phyloP scores from a whole-genome alignment of 2,113 vertebrate genomes.

The Capreolus pygargus region DNA sequence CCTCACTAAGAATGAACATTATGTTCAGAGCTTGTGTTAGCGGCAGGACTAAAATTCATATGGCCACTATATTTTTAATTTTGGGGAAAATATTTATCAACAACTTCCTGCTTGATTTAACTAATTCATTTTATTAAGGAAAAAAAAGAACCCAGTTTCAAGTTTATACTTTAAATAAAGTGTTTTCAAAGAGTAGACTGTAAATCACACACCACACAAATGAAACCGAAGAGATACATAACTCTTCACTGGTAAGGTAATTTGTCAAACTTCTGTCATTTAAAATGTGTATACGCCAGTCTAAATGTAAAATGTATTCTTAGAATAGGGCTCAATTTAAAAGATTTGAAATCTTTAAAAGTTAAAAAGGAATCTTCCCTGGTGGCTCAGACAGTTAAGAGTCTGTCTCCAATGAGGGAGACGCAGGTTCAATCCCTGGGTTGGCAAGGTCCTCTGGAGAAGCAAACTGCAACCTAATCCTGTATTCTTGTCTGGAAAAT shows the following conservation, averaged over 20 bases:
- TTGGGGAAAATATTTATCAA: background rate
- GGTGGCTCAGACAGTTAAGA: background rate
- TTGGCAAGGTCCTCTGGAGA: background rate
- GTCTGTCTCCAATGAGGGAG: background rate
- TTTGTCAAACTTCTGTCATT: conserved; percentile 20
- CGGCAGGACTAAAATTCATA: conserved; percentile 7
- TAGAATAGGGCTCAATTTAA: background rate
- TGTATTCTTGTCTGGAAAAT: background rate
- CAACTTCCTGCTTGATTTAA: background rate
- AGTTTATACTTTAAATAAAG: conserved; percentile 6
- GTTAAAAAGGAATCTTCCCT: background rate
- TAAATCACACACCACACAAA: background rate
- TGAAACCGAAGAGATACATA: background rate
- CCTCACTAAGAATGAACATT: background rate
- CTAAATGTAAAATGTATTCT: background rate
- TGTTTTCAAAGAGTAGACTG: background rate
- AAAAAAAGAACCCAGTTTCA: background rate
- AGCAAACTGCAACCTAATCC: background rate
- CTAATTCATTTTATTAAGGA: background rate
- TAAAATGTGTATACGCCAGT: background rate
- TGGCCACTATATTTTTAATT: conserved; percentile 12
- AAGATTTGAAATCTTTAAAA: background rate
- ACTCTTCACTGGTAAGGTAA: background rate
- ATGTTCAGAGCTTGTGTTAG: background rate
- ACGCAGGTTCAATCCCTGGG: background rate